Evolutionary conservation across 2,888 invertebrate species (phyloP), one percentile per base, ranked within the genome.

Genomic region (Pammene aurita): DNA sequence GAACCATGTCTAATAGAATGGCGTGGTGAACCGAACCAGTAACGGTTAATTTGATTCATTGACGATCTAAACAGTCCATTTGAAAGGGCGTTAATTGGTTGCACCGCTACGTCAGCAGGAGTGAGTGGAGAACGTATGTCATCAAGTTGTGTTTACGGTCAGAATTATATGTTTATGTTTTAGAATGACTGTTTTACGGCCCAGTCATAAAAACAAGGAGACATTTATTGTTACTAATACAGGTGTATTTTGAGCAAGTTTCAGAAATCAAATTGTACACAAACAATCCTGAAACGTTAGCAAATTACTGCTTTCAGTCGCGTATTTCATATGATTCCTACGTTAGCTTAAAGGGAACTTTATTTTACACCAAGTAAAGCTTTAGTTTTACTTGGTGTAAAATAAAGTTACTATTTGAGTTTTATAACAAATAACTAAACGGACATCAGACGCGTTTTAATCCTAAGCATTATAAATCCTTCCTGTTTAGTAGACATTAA

Each of bases 1-100:
- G 46, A 44, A 67, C 60, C 60, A 48, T 18, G 7, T 38, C 38
- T 14, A 67, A 66, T 61, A 46, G 46, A 67, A 46, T 54, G 52
- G 58, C 35, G 60, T 35, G 44, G 44, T 61, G 18, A 67, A 73
- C 66, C 50, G 42, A 42, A 42, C 38, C 11, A 57, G 55, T 72
- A 50, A 72, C 52, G 61, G 66, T 62, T 70, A 70, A 72, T 73
- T 71, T 72, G 71, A 73, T 71, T 72, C 63, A 72, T 71, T 67
- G 65, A 71, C 67, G 50, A 55, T 50, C 38, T 54, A 26, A 1
- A 26, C 26, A 26, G 26, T 26, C 16, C n/a, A 10, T 60, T 57
- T 58, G 18, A 60, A 66, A 34, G 60, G 48, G 26, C 38, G 58
- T 57, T 66, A 60, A 54, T 41, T 41, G 54, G 6, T n/a, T 44